Evolutionary conservation across 2,888 invertebrate genomes (phyloP), one percentile per base, ranked within the genome.

Genomic region (Troglohyphantes excavatus): DNA sequence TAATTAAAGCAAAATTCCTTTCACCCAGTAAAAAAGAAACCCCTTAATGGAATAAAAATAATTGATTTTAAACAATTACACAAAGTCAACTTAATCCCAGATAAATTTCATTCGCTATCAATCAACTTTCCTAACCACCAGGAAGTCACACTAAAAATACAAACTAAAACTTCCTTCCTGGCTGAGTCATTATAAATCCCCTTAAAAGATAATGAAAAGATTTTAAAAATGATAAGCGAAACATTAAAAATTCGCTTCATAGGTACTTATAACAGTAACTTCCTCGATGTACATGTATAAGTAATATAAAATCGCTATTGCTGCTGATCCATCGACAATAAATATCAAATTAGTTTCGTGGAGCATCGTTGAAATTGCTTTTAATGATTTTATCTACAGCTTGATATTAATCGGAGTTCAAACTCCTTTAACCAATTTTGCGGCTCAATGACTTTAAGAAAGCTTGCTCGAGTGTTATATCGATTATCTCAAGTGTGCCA

Each of bases 341-440:
- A 59, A 61, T 75, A 46, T 29, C 59, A 75, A 63, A 43, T 23
- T 43, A 26, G 26, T 63, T 46, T 78, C 39, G 23, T 11, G 17
- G 33, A 33, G 33, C 19, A 43, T 23, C 43, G 19, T 21, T 65
- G 75, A 29, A 75, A 75, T n/a, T 65, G 39, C 78, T 63, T 43
- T 65, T 78, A 78, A 78, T 63, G 78, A 65, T 78, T 65, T 43
- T 78, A 78, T 78, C 78, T 78, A 61, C 39, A 63, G 63, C 43
- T 65, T 78, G 78, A 78, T 78, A 78, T 78, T 78, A 78, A 78
- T 78, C 61, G 78, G 63, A 78, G 78, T 43, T 63, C 65, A 78
- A 65, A 78, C 78, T 78, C 78, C 78, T 78, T 78, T 78, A 78
- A 78, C 63, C 78, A 78, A 78, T 78, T 78, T 78, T 78, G 39